Percentiles rank a stretch among this genome's conserved stretches.
phyloP scores from a whole-genome alignment of 1,140 invertebrate species.

The Leptestheria dahalacensis region DNA sequence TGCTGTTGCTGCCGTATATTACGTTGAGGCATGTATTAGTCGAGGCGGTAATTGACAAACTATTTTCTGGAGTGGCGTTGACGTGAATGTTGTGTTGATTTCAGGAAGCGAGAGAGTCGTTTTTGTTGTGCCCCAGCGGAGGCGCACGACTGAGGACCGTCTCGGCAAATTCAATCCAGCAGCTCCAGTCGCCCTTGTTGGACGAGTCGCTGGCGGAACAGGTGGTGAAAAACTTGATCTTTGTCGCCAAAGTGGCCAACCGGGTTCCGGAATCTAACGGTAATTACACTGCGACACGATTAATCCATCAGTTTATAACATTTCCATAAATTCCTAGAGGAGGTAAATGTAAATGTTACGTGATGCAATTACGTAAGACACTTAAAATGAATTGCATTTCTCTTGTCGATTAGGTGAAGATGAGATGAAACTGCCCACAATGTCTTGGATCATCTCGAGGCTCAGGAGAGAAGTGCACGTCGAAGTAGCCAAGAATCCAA shows the following conservation, averaged over 20 bases:
- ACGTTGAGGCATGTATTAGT: too few species aligned
- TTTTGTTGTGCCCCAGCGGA: slow-evolving; percentile 42
- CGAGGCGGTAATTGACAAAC: background rate
- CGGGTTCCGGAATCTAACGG: slow-evolving; percentile 28
- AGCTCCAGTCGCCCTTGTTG: slow-evolving; percentile 40
- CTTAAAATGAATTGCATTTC: background rate
- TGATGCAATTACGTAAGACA: too few species aligned
- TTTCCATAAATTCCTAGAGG: slow-evolving; percentile 28
- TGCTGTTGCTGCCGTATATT: too few species aligned
- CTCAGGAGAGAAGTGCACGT: slow-evolving; percentile 49
- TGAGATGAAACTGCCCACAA: background rate
- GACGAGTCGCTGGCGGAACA: slow-evolving; percentile 26
- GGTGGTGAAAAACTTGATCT: slow-evolving; percentile 52
- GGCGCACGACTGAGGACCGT: slow-evolving; percentile 43
- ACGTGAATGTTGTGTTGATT: background rate
- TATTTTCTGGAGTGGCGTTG: slow-evolving; percentile 2
- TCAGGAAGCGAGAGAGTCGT: slow-evolving; percentile 7
- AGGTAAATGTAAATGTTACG: too few species aligned
- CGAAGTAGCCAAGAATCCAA: slow-evolving; percentile 43
- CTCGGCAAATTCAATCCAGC: slow-evolving; percentile 52
- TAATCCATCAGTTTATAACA: too few species aligned
- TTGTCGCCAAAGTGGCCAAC: slow-evolving; percentile 43
- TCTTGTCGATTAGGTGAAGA: background rate
- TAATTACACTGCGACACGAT: too few species aligned
- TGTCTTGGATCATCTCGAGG: slow-evolving; percentile 50